A percentile compares a stretch with the other conserved stretches of the same genome.
phyloP scores from a whole-genome alignment of 2,113 vertebrate genomes.

The Andinoacara biseriatus region DNA sequence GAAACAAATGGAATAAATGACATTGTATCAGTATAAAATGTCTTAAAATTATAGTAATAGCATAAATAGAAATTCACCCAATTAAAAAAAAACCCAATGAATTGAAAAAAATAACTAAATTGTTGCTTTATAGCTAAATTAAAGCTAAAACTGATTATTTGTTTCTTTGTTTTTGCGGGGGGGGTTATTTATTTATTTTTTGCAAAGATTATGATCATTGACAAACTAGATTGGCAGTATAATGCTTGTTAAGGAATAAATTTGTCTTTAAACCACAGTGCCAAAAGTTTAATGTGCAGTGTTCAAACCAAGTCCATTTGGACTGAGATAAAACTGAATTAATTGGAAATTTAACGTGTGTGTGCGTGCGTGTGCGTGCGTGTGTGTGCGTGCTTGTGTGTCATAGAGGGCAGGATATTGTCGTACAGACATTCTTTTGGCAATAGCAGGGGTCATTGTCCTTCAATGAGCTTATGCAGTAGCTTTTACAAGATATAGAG shows the following conservation, averaged over 20 bases:
- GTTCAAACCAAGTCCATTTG: background rate
- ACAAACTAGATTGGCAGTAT: background rate
- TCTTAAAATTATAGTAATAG: background rate
- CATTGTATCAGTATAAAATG: background rate
- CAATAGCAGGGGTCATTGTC: background rate
- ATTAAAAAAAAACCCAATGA: background rate
- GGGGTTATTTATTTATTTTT: background rate
- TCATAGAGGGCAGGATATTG: background rate
- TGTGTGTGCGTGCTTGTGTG: no score
- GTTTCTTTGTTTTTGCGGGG: no score
- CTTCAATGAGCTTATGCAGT: constrained; percentile 2
- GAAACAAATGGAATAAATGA: background rate
- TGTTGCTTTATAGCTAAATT: background rate
- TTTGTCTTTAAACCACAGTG: background rate
- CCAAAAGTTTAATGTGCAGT: background rate
- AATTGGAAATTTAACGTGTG: background rate
- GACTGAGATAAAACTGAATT: background rate
- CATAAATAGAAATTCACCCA: background rate
- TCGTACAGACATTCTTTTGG: background rate
- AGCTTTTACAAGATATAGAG: constrained; percentile 1
- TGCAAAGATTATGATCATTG: background rate
- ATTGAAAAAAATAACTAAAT: fast-evolving
- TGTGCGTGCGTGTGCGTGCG: no score
- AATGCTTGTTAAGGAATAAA: background rate
- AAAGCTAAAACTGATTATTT: background rate